Conservation (phyloP, 2,113 vertebrate genomes). For the Heliornis fulica region DNA sequence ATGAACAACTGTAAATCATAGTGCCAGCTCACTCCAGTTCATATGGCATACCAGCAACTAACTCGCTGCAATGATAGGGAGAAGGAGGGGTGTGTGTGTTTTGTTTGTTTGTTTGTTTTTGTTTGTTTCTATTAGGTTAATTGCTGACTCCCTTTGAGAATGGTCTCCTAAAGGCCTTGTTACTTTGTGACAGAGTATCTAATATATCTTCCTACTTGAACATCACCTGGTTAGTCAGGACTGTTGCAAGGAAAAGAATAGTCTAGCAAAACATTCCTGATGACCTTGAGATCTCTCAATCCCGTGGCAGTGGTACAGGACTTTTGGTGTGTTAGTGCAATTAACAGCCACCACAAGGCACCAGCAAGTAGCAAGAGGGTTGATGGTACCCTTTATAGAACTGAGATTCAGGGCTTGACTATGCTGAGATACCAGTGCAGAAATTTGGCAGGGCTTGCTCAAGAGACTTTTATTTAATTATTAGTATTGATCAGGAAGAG, state of each 20-base stretch:
- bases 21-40: not conserved
- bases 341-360: not conserved
- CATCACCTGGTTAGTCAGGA: not conserved
- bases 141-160: not conserved
- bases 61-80: not conserved
- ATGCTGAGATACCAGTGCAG: not conserved
- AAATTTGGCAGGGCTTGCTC: not conserved
- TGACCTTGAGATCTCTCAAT: not conserved
- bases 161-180: not conserved
- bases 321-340: not conserved
- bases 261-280: not conserved
- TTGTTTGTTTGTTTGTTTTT: not conserved
- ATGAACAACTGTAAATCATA: not conserved
- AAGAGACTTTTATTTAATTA: not conserved
- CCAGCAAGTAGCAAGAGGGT: not conserved
- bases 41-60: not conserved
- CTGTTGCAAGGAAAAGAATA: not conserved
- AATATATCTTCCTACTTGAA: not conserved
- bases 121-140: not conserved
- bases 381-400: not conserved
- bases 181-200: not conserved
- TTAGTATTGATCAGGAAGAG: not conserved
- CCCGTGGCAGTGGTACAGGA: not conserved
- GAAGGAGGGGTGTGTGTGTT: too few species aligned
- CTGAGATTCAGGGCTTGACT: not conserved